Conservation (phyloP, 2,797 vertebrate genomes). For the Austrolebias charrua region DNA sequence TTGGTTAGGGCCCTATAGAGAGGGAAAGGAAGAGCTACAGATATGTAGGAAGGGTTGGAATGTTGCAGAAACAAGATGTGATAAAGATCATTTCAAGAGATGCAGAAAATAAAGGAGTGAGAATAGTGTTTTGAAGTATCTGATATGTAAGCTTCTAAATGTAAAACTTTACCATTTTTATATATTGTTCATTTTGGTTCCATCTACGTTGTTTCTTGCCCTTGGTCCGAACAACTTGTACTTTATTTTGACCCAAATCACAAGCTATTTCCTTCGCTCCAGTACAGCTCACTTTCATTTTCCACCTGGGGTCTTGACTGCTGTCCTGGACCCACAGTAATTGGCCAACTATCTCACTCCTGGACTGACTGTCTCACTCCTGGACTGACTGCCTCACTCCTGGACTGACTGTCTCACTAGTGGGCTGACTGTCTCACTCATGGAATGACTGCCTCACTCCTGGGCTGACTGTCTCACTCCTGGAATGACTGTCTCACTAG, state of each 20-base stretch:
- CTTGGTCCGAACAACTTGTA: conserved; percentile 53
- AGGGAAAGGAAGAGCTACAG: conserved; percentile 17
- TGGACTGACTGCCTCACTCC: no score
- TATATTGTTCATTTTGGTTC: not conserved
- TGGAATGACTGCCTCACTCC: not conserved
- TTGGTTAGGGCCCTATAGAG: conserved; percentile 54
- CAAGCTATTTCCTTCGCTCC: conserved; percentile 40
- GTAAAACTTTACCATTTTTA: conserved; percentile 5
- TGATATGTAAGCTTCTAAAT: not conserved
- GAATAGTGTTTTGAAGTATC: conserved; percentile 2
- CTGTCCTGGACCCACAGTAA: conserved; percentile 40
- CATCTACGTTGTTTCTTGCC: conserved; percentile 30
- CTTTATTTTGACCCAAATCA: conserved; percentile 70
- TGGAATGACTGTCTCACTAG: no score
- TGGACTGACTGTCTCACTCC: conserved; percentile 5
- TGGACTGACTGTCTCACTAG: no score
- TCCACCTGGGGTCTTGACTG: conserved; percentile 45
- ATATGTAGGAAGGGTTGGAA: conserved; percentile 25
- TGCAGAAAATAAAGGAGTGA: conserved; percentile 6
- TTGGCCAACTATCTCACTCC: conserved; percentile 16
- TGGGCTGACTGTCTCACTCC: no score
- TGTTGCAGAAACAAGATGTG: conserved; percentile 13
- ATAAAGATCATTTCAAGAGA: conserved; percentile 27
- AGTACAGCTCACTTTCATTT: conserved; percentile 54
- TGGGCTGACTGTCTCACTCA: no score